These are phyloP conservation scores for Manis crassicaudata DNA, from an alignment of 2,797 vertebrate species.

Conservation along the genomic window DNA sequence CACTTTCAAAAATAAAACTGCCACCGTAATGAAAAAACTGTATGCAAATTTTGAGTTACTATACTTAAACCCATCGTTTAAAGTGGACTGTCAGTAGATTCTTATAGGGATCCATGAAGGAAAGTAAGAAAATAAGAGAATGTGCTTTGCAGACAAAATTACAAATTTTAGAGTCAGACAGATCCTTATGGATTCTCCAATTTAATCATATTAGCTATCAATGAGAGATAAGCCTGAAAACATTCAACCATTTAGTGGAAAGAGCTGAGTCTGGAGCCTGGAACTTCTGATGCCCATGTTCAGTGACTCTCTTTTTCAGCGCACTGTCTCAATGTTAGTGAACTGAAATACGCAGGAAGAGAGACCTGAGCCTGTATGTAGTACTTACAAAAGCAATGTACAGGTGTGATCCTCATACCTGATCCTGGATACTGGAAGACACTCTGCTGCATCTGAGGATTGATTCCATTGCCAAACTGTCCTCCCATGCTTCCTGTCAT, in stretches of 20 bases:
- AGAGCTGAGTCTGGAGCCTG: not conserved
- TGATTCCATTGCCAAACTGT: conserved; percentile 90
- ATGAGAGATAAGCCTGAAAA: not conserved
- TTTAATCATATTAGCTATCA: not conserved
- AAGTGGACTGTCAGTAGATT: not conserved
- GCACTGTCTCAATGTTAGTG: not conserved
- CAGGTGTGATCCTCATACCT: conserved; percentile 83
- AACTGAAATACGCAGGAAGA: accelerated
- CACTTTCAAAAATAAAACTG: conserved; percentile 37
- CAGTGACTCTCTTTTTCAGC: not conserved
- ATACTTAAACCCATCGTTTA: not conserved
- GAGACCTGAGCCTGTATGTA: not conserved
- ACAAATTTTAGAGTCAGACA: not conserved
- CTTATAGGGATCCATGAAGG: not conserved
- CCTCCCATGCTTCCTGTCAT: conserved; percentile 90
- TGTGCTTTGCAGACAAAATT: conserved; percentile 7
- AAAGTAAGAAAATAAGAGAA: conserved; percentile 11
- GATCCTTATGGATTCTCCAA: not conserved
- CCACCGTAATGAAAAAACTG: not conserved
- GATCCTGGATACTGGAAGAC: conserved; percentile 94
- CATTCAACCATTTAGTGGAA: not conserved
- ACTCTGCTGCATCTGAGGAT: conserved; percentile 91
- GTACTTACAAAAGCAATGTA: not conserved
- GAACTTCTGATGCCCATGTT: not conserved
- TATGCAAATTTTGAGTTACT: conserved; percentile 34